Base-by-base conservation (phyloP, 2,888 invertebrate species). In the Tipula confusa region DNA sequence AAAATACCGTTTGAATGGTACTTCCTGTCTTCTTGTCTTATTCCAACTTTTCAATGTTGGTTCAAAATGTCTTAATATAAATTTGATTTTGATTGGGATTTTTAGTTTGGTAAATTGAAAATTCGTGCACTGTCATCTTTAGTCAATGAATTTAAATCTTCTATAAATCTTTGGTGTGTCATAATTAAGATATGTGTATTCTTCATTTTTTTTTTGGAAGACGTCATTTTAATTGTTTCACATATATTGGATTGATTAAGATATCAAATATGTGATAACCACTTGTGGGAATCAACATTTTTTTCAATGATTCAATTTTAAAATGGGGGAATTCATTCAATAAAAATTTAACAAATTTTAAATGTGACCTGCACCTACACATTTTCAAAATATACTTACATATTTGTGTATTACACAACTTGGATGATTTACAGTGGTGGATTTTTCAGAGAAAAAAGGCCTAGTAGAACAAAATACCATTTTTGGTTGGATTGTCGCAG, bases 1-100 rank as follows among this genome's bases (percentile, higher is more conserved):
- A 64, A n/a, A n/a, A 64, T 64, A 64, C 64, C 64, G 64, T 64
- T 64, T 64, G 64, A 64, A 64, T 64, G 64, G 64, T 64, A 64
- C 64, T 64, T 64, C 64, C 64, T 64, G 64, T 64, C 64, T 64
- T 64, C 64, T 64, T 64, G 64, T 64, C 64, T 64, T 64, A n/a
- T n/a, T 24, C 24, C 64, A 64, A 11, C 7, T 64, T 64, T 24
- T 64, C 64, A 64, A 64, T 64, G 64, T 64, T 64, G 24, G 64
- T 64, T 64, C 24, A n/a, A n/a, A n/a, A n/a, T n/a, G n/a, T 64
- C 6, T 64, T 64, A 64, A 64, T 64, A 64, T 24, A 24, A 24
- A 24, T 64, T 64, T 64, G 64, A 64, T 64, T 64, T 64, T 64
- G 64, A 64, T 64, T 64, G 64, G 64, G 64, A 64, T 64, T 64